phyloP scores from a whole-genome alignment of 2,888 invertebrate genomes.

The Neuroscelio doddi region DNA sequence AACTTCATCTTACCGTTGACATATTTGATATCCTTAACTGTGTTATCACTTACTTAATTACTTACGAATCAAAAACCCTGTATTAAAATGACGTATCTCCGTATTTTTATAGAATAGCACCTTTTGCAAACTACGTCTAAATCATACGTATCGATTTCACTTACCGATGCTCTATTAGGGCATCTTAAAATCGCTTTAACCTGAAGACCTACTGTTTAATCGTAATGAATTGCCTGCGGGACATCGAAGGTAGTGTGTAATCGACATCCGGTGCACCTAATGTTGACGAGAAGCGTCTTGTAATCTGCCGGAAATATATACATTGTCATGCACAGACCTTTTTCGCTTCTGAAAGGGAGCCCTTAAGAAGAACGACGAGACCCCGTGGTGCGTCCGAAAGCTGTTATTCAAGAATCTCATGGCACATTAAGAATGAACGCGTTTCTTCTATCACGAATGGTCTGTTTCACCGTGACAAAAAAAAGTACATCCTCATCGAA shows the following conservation, averaged over 20 bases:
- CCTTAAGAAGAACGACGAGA: conserved; percentile 14
- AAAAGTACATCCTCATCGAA: conserved; percentile 23
- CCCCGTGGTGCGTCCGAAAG: conserved; percentile 21
- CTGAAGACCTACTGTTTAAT: conserved; percentile 42
- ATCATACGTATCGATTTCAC: too few species aligned
- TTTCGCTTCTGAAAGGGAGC: conserved; percentile 47
- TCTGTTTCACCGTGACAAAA: conserved; percentile 16
- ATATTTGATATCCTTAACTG: too few species aligned
- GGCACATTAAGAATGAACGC: conserved; percentile 10
- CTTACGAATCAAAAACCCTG: too few species aligned
- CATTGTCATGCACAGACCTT: conserved; percentile 48
- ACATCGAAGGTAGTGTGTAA: conserved; percentile 53
- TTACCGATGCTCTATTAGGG: too few species aligned
- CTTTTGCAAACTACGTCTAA: too few species aligned
- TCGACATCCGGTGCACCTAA: conserved; percentile 60
- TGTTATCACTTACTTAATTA: too few species aligned
- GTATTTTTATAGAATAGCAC: too few species aligned
- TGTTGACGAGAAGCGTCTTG: conserved; percentile 56
- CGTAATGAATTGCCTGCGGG: conserved; percentile 49
- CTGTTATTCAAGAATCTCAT: conserved; percentile 8
- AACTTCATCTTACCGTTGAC: background rate
- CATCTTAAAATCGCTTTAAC: background rate
- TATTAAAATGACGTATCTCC: too few species aligned
- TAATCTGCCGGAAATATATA: conserved; percentile 55
- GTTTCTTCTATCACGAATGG: conserved; percentile 12